Conservation (phyloP, 2,888 invertebrate species). For the Alcis repandata region DNA sequence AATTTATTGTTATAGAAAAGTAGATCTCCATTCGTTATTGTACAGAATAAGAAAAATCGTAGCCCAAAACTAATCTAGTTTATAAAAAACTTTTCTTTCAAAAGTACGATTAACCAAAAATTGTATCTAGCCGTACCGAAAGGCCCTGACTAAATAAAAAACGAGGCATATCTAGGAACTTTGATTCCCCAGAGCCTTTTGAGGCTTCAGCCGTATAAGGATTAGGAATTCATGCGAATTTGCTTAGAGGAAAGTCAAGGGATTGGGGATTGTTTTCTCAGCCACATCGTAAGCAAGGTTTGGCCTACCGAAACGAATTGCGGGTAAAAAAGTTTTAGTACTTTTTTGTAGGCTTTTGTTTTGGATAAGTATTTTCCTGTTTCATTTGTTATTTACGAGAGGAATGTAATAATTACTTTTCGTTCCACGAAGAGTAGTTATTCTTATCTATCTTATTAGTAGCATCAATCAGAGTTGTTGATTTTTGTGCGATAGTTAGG, state of each 20-base stretch:
- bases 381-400: slow-evolving; percentile 8
- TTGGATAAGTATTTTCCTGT: slow-evolving; percentile 21
- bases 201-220: slow-evolving; percentile 74
- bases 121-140: neutral
- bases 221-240: slow-evolving; percentile 80
- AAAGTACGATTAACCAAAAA: neutral
- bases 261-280: slow-evolving; percentile 80
- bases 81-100: too few relatives aligned
- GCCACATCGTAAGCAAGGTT: slow-evolving; percentile 70
- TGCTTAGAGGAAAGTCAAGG: slow-evolving; percentile 75
- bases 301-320: slow-evolving; percentile 64
- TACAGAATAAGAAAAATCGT: too few relatives aligned
- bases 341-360: slow-evolving; percentile 25
- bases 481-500: too few relatives aligned
- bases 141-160: slow-evolving; percentile 7
- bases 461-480: too few relatives aligned
- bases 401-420: slow-evolving; percentile 7
- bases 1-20: too few relatives aligned
- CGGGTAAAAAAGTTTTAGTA: slow-evolving; percentile 44
- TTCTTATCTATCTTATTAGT: neutral
- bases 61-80: too few relatives aligned
- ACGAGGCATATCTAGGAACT: slow-evolving; percentile 59
- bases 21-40: too few relatives aligned
- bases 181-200: slow-evolving; percentile 65
- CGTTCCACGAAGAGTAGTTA: neutral